Evolutionary conservation across 2,113 vertebrate genomes (phyloP).

Genomic region (Microtus oregoni): DNA sequence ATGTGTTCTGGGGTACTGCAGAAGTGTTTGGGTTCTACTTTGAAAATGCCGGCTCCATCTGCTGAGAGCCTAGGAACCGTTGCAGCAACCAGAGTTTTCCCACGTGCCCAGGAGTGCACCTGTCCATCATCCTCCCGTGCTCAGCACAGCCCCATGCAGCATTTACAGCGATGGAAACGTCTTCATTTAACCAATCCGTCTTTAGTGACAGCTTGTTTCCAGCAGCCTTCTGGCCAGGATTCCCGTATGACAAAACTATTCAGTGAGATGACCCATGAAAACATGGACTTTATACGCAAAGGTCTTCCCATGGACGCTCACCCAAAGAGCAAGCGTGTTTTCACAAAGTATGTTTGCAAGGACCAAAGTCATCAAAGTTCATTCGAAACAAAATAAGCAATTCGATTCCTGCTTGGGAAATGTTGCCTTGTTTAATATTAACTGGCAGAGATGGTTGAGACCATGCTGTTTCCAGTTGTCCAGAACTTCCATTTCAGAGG

Average conservation of each 20-base stretch:
- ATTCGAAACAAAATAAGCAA: constrained; percentile 55
- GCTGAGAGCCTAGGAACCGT: not conserved
- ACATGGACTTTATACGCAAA: constrained; percentile 21
- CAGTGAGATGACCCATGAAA: constrained; percentile 26
- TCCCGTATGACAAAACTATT: not conserved
- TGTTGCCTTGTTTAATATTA: constrained; percentile 43
- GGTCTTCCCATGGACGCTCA: not conserved
- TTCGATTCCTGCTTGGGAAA: constrained; percentile 14
- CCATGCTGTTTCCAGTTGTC: not conserved
- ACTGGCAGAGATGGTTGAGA: not conserved
- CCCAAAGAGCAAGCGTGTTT: constrained; percentile 12
- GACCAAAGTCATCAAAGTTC: not conserved
- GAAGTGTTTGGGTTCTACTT: not conserved
- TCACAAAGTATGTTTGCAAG: constrained; percentile 18
- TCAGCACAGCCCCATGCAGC: not conserved
- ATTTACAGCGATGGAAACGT: constrained; percentile 15
- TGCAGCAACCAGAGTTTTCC: not conserved
- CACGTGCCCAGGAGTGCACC: not conserved
- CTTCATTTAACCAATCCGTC: not conserved
- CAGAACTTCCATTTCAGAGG: not conserved
- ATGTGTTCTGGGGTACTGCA: not conserved
- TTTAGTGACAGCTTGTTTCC: not conserved
- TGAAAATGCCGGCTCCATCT: not conserved
- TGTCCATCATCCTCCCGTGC: not conserved
- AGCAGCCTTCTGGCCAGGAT: not conserved